Evolutionary conservation across 2,797 vertebrate genomes (phyloP).

Genomic region (Eulemur albifrons): DNA sequence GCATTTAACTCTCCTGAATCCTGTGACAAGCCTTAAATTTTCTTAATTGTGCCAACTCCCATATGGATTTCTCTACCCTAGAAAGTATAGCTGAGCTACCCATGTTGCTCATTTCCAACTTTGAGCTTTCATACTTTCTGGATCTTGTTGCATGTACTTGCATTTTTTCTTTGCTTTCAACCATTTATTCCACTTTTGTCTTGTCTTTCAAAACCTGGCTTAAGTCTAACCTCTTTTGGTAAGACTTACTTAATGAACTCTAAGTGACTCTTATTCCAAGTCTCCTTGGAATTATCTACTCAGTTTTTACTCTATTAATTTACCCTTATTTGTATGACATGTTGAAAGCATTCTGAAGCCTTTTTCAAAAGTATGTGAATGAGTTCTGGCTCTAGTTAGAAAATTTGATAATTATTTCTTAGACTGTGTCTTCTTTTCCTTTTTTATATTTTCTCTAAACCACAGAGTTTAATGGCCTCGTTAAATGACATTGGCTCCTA

Average conservation of each 20-base stretch:
- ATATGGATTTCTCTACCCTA: background rate
- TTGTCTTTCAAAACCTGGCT: constrained; percentile 57
- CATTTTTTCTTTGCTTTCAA: background rate
- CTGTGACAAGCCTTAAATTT: background rate
- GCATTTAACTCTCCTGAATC: background rate
- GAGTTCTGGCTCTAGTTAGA: constrained; percentile 28
- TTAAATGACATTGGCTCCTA: background rate
- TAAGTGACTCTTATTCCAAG: constrained; percentile 35
- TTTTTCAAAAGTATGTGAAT: background rate
- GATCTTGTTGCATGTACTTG: background rate
- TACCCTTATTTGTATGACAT: constrained; percentile 52
- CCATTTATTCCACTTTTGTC: background rate
- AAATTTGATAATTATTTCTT: constrained; percentile 47
- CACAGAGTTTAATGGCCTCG: background rate
- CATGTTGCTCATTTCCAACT: background rate
- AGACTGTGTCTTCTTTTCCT: background rate
- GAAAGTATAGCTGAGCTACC: background rate
- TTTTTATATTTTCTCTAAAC: background rate
- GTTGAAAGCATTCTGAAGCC: constrained; percentile 49
- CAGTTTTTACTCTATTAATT: constrained; percentile 54
- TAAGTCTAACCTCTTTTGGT: constrained; percentile 32
- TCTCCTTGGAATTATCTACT: constrained; percentile 46
- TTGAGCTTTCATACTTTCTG: background rate
- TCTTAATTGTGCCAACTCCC: background rate
- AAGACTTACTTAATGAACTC: constrained; percentile 34